Evolutionary conservation across 2,113 vertebrate genomes (phyloP), one percentile per base, ranked within the genome.

Genomic region (Fregetta grallaria): DNA sequence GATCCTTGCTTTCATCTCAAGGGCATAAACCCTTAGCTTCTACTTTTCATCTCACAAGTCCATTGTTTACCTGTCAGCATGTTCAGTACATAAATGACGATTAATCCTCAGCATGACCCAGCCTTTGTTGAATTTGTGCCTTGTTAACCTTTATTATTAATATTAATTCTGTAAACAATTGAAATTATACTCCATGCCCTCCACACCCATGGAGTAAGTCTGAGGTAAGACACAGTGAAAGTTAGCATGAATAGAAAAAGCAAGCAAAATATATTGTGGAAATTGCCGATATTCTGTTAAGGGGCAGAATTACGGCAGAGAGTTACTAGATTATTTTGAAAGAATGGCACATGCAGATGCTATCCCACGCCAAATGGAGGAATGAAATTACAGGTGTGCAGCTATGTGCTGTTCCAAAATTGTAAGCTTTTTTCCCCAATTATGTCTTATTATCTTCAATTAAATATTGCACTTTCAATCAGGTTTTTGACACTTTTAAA

Each of bases 61-160:
- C 74, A 96, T 75, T 94, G 77, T 95, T 94, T 75, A 63, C 70
- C 36, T 91, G 91, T 90, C 94, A 96, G 83, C 49, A 71, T 49
- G 61, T 68, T 89, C 73, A 68, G 36, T 75, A 91, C 68, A 67
- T 74, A 77, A 91, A 42, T 63, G 38, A 80, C 0, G 1, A 95
- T 88, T 91, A 94, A 95, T 80, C 47, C 59, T 82, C 44, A 88
- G 45, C 65, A 59, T 75, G 84, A 95, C 80, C 70, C 44, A 89
- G 70, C 63, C 34, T 89, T 92, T 81, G 65, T 66, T 85, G 52
- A 89, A 91, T 85, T 34, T 76, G 76, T 86, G 40, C 47, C 73
- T 88, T 86, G 79, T 90, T 88, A 94, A 94, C 42, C 50, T 94
- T 86, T 74, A 74, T 67, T 88, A 89, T 38, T 89, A 79, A 59